Conservation (phyloP, 1,140 invertebrate genomes). For the Caenorhabditis elegans region WBcel235 BX284603.4:7093001-7093500, state of each 20-base stretch:
- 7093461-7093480: too few relatives aligned
- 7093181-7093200: not conserved
- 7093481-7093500: not conserved
- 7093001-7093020: not conserved
- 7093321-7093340: too few relatives aligned
- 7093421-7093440: too few relatives aligned
- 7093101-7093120: slow-evolving; percentile 6
- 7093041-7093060: not conserved
- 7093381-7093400: too few relatives aligned
- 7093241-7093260: not conserved
- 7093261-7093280: not conserved
- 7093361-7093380: too few relatives aligned
- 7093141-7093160: not conserved
- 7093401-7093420: too few relatives aligned
- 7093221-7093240: not conserved
- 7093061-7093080: not conserved
- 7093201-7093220: not conserved
- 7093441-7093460: too few relatives aligned
- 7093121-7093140: slow-evolving; percentile 3
- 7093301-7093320: not conserved
- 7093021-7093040: not conserved
- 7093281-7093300: not conserved
- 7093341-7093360: too few relatives aligned
- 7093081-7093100: not conserved
- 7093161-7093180: not conserved